Conservation (phyloP, 2,888 invertebrate genomes). For the Sclerodermus sp. region DNA sequence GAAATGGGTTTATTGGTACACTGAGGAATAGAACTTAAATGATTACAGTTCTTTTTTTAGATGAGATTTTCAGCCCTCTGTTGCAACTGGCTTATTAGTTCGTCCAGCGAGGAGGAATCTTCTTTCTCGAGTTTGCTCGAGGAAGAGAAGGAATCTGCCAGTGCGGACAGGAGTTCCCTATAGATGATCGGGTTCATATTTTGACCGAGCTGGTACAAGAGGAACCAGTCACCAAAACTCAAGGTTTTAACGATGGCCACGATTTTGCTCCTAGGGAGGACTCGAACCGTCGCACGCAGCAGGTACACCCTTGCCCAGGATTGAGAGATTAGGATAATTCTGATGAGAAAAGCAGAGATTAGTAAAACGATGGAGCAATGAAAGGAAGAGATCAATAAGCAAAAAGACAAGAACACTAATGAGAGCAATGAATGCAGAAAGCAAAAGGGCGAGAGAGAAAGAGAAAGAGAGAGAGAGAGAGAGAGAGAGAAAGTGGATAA, state of each 20-base stretch:
- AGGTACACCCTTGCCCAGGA: constrained; percentile 65
- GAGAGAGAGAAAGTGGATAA: background rate
- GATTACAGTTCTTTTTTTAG: no score
- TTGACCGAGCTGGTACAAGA: constrained; percentile 73
- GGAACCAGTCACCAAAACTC: constrained; percentile 76
- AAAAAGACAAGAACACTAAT: no score
- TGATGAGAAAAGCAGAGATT: no score
- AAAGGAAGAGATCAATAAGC: no score
- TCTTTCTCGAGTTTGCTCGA: no score
- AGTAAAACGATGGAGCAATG: no score
- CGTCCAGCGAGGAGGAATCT: no score
- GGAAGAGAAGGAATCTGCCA: constrained; percentile 45
- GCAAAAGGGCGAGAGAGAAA: background rate
- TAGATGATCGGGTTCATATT: constrained; percentile 74
- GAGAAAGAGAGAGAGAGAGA: background rate
- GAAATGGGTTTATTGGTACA: no score
- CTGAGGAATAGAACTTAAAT: no score
- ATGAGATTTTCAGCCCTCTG: no score
- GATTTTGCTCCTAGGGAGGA: constrained; percentile 55
- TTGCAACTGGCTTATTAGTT: no score
- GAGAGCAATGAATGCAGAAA: background rate
- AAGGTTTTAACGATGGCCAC: constrained; percentile 63
- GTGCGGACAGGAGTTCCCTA: constrained; percentile 65
- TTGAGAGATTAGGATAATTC: constrained; percentile 60
- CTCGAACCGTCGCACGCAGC: constrained; percentile 65